These are phyloP conservation scores for Oriolus oriolus DNA, from an alignment of 2,113 vertebrate species.

Conservation along the genomic window DNA sequence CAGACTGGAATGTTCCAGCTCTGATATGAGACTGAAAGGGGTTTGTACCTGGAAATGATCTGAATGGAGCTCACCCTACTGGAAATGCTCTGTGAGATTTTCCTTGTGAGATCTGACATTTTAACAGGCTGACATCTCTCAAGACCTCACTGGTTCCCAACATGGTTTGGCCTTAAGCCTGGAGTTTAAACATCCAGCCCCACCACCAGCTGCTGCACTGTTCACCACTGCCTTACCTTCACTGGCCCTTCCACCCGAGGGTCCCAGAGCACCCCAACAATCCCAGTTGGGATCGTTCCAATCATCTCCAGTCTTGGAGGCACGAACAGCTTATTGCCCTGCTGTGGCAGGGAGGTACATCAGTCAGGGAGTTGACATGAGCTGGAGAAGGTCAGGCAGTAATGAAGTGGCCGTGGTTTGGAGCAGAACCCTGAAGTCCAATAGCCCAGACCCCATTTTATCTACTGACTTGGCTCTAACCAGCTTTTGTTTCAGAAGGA, in stretches of 20 bases:
- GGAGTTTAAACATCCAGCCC: neutral
- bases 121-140: neutral
- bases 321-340: neutral
- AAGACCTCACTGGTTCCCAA: neutral
- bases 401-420: constrained; percentile 22
- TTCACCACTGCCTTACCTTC: neutral
- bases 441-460: neutral
- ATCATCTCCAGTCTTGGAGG: neutral
- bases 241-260: neutral
- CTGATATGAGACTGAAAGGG: neutral
- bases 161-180: neutral
- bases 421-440: neutral
- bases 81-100: neutral
- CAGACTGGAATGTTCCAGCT: neutral
- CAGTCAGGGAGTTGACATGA: neutral
- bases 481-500: neutral
- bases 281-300: neutral
- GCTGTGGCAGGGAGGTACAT: neutral
- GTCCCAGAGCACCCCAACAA: neutral
- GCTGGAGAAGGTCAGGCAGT: constrained; percentile 26
- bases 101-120: neutral
- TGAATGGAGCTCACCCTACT: neutral
- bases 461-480: neutral
- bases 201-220: neutral
- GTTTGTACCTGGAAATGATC: neutral